Conservation (phyloP, 2,113 vertebrate species). For the Todiramphus chloris region DNA sequence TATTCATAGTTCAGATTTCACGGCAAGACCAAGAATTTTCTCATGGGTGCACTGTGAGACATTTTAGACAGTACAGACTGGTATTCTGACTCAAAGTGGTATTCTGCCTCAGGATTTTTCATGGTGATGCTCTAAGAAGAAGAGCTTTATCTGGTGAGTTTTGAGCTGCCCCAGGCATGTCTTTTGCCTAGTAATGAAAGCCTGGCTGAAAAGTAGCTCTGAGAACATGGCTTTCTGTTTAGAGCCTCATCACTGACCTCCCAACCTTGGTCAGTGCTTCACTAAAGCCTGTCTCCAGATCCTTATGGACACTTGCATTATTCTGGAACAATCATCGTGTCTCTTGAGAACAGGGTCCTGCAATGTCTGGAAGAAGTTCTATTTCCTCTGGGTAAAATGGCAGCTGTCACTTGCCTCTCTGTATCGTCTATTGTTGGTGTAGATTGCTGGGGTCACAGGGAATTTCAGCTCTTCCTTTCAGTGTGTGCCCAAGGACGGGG, state of each 20-base stretch:
- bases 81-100: not conserved
- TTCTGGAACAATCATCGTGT: not conserved
- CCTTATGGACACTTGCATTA: not conserved
- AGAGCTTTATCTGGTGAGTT: not conserved
- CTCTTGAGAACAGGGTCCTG: not conserved
- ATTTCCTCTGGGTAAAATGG: not conserved
- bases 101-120: not conserved
- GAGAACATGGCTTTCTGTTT: not conserved
- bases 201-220: not conserved
- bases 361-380: not conserved
- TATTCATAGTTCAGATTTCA: not conserved
- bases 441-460: not conserved
- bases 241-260: not conserved
- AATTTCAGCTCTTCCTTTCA: not conserved
- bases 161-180: accelerated
- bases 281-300: not conserved
- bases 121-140: not conserved
- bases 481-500: not conserved
- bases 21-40: not conserved
- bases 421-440: not conserved
- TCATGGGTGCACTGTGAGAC: not conserved
- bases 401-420: not conserved
- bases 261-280: not conserved
- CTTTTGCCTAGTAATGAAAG: not conserved
- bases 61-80: not conserved